Evolutionary conservation across 2,797 vertebrate genomes (phyloP).

Genomic region (Halcyon smyrnensis): DNA sequence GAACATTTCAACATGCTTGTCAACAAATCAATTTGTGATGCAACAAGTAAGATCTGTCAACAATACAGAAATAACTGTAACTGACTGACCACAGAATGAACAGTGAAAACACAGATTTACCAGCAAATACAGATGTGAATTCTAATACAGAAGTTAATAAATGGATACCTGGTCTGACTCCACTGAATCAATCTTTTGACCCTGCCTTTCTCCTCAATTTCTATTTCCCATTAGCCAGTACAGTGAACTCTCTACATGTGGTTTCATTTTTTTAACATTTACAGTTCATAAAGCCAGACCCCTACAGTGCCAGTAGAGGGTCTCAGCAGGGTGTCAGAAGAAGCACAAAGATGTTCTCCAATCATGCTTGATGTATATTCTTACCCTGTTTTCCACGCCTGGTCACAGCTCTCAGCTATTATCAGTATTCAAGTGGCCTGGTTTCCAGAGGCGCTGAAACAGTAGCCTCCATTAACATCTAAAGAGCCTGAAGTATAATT

Average conservation of each 20-base stretch:
- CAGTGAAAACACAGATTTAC: neutral
- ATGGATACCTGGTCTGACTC: neutral
- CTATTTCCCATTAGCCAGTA: neutral
- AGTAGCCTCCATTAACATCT: conserved; percentile 29
- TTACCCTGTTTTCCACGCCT: neutral
- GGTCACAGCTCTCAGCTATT: conserved; percentile 14
- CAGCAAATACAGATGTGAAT: neutral
- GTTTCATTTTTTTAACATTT: neutral
- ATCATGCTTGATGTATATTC: neutral
- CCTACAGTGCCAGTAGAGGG: neutral
- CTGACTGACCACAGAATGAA: neutral
- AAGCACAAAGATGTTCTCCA: neutral
- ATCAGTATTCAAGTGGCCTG: conserved; percentile 45
- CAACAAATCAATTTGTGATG: neutral
- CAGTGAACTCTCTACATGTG: neutral
- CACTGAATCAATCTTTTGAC: neutral
- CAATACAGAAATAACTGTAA: neutral
- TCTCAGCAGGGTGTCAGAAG: conserved; percentile 21
- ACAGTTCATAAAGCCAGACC: conserved; percentile 22
- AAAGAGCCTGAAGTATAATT: conserved; percentile 25
- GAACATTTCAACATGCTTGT: neutral
- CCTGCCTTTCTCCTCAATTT: neutral
- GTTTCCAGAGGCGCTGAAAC: conserved; percentile 38
- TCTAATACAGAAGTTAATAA: neutral
- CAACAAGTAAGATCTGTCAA: neutral